Conservation (phyloP, 2,888 invertebrate genomes). For the Apodemia hepburni region DNA sequence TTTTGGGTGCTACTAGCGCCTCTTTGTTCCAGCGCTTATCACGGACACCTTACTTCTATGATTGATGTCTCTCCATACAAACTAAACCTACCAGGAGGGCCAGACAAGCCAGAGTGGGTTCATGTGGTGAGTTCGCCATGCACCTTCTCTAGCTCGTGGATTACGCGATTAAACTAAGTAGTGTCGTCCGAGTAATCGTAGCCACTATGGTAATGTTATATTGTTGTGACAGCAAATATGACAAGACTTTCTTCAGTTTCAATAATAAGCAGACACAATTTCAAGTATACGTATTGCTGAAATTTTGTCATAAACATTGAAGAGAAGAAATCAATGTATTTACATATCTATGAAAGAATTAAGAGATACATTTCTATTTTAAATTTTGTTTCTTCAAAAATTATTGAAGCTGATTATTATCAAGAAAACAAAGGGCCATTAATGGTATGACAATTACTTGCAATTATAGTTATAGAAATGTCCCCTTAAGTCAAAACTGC, state of each 20-base stretch:
- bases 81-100: slow-evolving; percentile 93
- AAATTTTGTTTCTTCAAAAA: no score
- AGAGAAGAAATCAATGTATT: background rate
- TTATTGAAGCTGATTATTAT: no score
- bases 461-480: no score
- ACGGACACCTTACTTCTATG: slow-evolving; percentile 97
- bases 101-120: slow-evolving; percentile 91
- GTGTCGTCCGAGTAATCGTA: slow-evolving; percentile 1
- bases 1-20: slow-evolving; percentile 75
- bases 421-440: no score
- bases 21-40: slow-evolving; percentile 95
- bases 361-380: background rate
- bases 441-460: no score
- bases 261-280: slow-evolving; percentile 2
- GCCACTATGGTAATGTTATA: background rate
- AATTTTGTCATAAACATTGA: background rate
- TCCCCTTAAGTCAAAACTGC: no score
- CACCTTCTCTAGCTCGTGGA: slow-evolving; percentile 33
- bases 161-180: background rate
- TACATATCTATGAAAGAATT: background rate
- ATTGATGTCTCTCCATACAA: slow-evolving; percentile 99
- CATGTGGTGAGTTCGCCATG: slow-evolving; percentile 87
- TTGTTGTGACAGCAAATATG: background rate
- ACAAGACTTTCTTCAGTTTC: background rate
- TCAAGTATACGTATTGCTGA: background rate